Percentiles rank a stretch among this genome's conserved stretches.
These are phyloP conservation scores for Darevskia mixta DNA, from an alignment of 2,797 vertebrate genomes.

Conservation along the genomic window DNA sequence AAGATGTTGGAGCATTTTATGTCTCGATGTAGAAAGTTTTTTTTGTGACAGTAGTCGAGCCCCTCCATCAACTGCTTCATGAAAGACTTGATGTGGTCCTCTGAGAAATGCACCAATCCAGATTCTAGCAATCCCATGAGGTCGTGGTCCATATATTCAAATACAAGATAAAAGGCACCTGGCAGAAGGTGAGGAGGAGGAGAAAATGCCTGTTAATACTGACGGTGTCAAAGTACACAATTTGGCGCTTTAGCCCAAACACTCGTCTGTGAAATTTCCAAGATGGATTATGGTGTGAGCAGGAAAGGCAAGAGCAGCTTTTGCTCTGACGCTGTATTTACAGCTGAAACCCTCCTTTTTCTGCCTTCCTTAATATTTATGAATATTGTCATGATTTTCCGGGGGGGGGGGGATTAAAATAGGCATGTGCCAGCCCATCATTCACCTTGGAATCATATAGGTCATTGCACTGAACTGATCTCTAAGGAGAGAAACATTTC, in stretches of 20 bases:
- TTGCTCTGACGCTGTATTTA: neutral
- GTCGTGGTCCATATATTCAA: constrained; percentile 99
- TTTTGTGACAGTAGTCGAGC: constrained; percentile 98
- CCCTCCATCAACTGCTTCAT: constrained; percentile 99
- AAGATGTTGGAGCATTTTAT: constrained; percentile 99
- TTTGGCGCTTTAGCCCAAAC: neutral
- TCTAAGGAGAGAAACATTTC: neutral
- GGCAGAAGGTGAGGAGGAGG: neutral
- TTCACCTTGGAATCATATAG: neutral
- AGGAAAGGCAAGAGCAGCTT: neutral
- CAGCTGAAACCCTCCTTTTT: neutral
- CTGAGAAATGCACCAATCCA: constrained; percentile 97
- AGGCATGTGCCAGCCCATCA: neutral
- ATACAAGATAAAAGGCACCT: constrained; percentile 99
- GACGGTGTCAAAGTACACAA: neutral
- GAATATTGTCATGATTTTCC: neutral
- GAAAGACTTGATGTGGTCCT: constrained; percentile 97
- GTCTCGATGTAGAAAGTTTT: constrained; percentile 98
- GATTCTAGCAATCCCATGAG: constrained; percentile 99
- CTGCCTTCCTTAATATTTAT: neutral
- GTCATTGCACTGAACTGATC: neutral
- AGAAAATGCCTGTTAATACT: neutral
- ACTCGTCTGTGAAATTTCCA: neutral
- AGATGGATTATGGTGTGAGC: neutral
- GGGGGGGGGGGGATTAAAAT: neutral